Base-by-base conservation (phyloP, 92 coral and sea anemone genomes). In the Phenganax subtilis region DNA sequence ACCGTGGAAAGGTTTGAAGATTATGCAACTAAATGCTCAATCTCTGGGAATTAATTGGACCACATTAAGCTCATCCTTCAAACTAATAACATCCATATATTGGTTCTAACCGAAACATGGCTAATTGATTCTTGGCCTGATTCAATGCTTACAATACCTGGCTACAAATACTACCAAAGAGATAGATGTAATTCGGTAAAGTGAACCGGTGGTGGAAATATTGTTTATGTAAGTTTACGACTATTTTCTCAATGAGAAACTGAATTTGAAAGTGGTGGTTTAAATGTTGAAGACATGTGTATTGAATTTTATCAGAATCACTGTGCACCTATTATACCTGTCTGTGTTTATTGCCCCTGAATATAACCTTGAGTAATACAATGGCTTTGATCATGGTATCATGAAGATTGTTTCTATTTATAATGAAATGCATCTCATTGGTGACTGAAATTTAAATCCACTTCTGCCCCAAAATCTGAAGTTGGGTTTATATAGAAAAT, bases 61-160 rank as follows among this genome's bases (percentile, higher is more conserved):
- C 82, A 74, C 15, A 75, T 62, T 62, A 83, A 76, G 47, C 28
- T 82, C 54, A 12, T 83, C 44, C 51, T 83, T 70, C 74, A 16
- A 62, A 82, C 61, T 7, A 31, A 47, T 37, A 57, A 80, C 76
- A 44, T 83, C 11, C 64, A 75, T 75, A 83, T 75, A 52, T 59
- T 83, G 86, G 82, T 31, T 17, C 25, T 74, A 27, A 83, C 80
- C 25, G 61, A 84, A 57, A 56, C 84, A 20, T 84, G 83, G 87
- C 52, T 77, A 57, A 75, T 54, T 53, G 59, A 75, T 54, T 84
- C 83, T 58, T 84, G 87, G 87, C 47, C 79, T 28, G 87, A 75
- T 64, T 65, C 77, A 68, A 68, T 62, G 76, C 75, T 84, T 47
- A 75, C 54, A 64, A 55, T 77, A 65, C 67, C 83, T 75, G 87